Base-by-base conservation (phyloP, 23 tunicate species). In the Corella eumyota region DNA sequence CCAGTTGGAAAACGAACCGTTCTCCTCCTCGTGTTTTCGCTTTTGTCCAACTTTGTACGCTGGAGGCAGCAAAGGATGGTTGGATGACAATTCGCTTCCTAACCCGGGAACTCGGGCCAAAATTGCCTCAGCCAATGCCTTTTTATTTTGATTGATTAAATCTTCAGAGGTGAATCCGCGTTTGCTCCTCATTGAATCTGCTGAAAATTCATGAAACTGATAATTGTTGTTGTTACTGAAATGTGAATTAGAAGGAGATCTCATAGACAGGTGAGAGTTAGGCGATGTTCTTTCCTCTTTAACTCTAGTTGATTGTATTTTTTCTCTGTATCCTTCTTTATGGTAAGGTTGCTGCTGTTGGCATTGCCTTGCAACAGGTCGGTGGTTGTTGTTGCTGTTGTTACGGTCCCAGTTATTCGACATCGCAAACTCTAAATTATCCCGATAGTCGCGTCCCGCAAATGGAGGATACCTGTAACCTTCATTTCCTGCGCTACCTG, bases 51-150 rank as follows among this genome's bases (percentile, higher is more conserved):
- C 36, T 5, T 25, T 28, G 48, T 61, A 35, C 13, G 68, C 30
- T 26, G 57, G 46, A 22, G 30, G 20, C 25, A 2, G 62, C 17
- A 53, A 47, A 11, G 46, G 3, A 3, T 28, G 5, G 23, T 34
- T 15, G 53, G 25, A 30, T 28, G 56, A 19, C 3, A 25, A 31
- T 15, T n/a, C 9, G 37, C 17, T 28, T 19, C 32, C 30, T 6
- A 34, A 19, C 27, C 15, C 20, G 3, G 79, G 71, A 4, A 71
- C 60, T 40, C 59, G 66, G 19, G 81, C 63, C 72, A 83, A n/a
- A 25, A 83, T 30, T 13, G 93, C 93, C 23, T 68, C 76, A 25
- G 81, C 72, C 27, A 83, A 50, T 1, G 81, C 81, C 49, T 69
- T 75, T 33, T 83, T 68, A 45, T 83, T 83, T 15, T 75, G 61